These are phyloP conservation scores for Calameuta pallipes DNA, from an alignment of 2,888 invertebrate genomes.

Conservation along the genomic window DNA sequence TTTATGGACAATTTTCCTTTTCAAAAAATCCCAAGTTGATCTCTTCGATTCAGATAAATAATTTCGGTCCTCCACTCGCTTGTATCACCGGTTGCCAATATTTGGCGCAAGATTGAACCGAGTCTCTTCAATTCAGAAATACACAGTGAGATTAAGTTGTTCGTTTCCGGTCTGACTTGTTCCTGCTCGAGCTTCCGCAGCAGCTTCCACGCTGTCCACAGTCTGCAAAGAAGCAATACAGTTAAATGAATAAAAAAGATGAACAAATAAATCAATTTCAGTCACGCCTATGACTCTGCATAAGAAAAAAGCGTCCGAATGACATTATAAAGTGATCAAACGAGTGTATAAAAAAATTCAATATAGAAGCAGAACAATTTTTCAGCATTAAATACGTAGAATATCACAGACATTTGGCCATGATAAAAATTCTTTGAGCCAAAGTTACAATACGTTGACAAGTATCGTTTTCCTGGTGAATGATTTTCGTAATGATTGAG, in stretches of 20 bases:
- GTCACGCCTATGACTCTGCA: slow-evolving; percentile 3
- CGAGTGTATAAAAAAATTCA: not conserved
- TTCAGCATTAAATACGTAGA: not conserved
- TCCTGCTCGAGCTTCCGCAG: slow-evolving; percentile 63
- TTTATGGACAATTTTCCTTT: not conserved
- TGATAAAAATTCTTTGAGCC: not conserved
- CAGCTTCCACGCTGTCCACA: slow-evolving; percentile 68
- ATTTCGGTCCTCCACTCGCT: not conserved
- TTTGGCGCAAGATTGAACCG: no score
- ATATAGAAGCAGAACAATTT: not conserved
- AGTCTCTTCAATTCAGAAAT: slow-evolving; percentile 68
- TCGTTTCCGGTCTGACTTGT: slow-evolving; percentile 65
- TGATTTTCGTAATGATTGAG: not conserved
- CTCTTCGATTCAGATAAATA: not conserved
- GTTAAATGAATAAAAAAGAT: slow-evolving; percentile 8
- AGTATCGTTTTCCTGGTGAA: not conserved
- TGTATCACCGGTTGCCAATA: not conserved
- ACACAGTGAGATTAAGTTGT: slow-evolving; percentile 78
- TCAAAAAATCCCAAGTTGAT: not conserved
- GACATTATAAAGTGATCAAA: not conserved
- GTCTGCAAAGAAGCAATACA: slow-evolving; percentile 59
- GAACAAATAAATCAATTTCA: slow-evolving; percentile 8
- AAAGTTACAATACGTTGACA: not conserved
- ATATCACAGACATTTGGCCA: not conserved
- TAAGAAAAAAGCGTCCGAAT: not conserved